These are phyloP conservation scores for Copidosoma aretas DNA, from an alignment of 2,888 invertebrate species.

Conservation along the genomic window DNA sequence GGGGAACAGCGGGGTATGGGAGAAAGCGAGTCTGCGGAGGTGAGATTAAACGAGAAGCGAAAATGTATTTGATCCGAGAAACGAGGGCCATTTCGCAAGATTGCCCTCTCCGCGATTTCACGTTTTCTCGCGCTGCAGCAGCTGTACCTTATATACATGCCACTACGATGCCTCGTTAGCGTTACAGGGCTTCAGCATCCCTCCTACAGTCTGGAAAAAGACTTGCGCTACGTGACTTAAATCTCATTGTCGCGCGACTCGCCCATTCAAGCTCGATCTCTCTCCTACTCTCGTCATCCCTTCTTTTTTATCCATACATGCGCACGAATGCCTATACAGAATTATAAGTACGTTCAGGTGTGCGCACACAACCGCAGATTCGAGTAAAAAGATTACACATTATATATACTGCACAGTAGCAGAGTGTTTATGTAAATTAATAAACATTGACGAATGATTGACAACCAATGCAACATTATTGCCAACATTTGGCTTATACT, in stretches of 20 bases:
- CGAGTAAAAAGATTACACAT: too few species aligned
- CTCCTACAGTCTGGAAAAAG: constrained; percentile 45
- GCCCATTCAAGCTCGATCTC: neutral
- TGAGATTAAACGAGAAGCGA: constrained; percentile 37
- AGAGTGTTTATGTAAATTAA: too few species aligned
- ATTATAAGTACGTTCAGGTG: neutral
- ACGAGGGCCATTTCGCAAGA: constrained; percentile 37
- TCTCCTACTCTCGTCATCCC: neutral
- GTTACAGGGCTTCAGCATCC: constrained; percentile 49
- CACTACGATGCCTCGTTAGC: constrained; percentile 48
- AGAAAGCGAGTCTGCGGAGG: neutral
- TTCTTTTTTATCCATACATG: neutral
- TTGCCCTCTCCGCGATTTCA: constrained; percentile 44
- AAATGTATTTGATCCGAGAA: constrained; percentile 40
- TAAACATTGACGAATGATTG: too few species aligned
- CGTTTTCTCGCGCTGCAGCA: constrained; percentile 34
- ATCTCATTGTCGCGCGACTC: constrained; percentile 49
- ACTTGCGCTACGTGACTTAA: constrained; percentile 57
- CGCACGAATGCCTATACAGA: neutral
- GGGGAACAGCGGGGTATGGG: neutral
- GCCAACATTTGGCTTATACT: too few species aligned
- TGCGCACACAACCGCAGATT: too few species aligned
- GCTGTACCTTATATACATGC: neutral
- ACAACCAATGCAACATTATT: too few species aligned
- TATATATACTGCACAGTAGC: too few species aligned